Base-by-base conservation (phyloP, 2,797 vertebrate species). In the Intellagama lesueurii region DNA sequence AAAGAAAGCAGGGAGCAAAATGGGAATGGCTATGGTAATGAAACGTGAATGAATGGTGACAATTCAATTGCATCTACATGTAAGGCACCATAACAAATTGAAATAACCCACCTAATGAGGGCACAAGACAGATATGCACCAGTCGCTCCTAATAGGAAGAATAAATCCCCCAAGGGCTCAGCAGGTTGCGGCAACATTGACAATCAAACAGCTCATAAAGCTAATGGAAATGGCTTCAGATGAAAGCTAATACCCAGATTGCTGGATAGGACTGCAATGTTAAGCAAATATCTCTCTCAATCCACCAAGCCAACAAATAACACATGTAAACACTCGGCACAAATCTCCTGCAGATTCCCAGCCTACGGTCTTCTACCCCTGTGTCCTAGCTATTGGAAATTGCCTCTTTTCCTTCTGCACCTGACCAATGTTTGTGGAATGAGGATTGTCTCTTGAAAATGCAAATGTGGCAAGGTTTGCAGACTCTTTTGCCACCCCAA, bases 1-100 rank as follows among this genome's bases (percentile, higher is more conserved):
- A 90, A 90, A 90, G 86, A 64, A 88, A 85, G 64, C 64, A 40
- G 64, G 87, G 89, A 95, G 90, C 68, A 86, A 96, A 95, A 95
- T 30, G 82, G 73, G 83, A 96, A 94, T 91, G 87, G 79, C 87
- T 93, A 94, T 91, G 92, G 92, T 96, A 95, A 95, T 92, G 91
- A 93, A 96, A 95, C 82, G 80, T 81, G 83, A 94, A 94, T 89
- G 89, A 90, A 91, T 60, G 90, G 52, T 44, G 70, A 91, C 89
- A 93, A 94, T 91, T 80, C 81, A 88, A 85, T 81, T 89, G 87
- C 66, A 4, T 26, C 14, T 84, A 93, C 91, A 79, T 92, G 91
- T 75, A 88, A 40, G 76, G 75, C 24, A 89, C 86, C 81, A 88
- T 88, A 83, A 91, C 88, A 92, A 88, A 91, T 75, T 87, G 72